These are phyloP conservation scores for Vanessa tameamea DNA, from an alignment of 1,140 invertebrate species.

Conservation along the genomic window DNA sequence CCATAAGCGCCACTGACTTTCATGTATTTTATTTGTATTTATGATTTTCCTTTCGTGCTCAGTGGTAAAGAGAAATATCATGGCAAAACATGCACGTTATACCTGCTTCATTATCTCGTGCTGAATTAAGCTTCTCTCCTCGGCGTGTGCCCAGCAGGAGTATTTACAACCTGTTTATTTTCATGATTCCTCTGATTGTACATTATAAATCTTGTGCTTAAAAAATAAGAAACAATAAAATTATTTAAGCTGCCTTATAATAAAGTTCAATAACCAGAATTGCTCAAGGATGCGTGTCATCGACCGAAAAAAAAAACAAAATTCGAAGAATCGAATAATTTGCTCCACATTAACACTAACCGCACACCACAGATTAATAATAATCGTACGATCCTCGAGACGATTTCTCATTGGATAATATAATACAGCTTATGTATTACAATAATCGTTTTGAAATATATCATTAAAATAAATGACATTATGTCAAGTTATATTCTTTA, in stretches of 20 bases:
- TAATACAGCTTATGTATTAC: background rate
- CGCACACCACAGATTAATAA: background rate
- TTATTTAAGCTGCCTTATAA: constrained; percentile 7
- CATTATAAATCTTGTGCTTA: too few relatives aligned
- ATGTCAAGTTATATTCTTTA: too few relatives aligned
- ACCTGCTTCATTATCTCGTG: too few relatives aligned
- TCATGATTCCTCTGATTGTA: too few relatives aligned
- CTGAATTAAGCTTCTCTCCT: too few relatives aligned
- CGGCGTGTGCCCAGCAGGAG: too few relatives aligned
- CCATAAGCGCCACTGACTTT: too few relatives aligned
- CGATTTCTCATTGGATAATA: background rate
- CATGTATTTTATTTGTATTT: too few relatives aligned
- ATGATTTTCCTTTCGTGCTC: too few relatives aligned
- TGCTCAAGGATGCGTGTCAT: constrained; percentile 25
- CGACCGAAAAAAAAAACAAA: background rate
- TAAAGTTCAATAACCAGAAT: constrained; percentile 20
- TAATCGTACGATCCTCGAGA: background rate
- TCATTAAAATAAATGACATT: background rate
- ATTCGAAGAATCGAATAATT: background rate
- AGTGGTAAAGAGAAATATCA: too few relatives aligned
- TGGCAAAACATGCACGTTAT: too few relatives aligned
- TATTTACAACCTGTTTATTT: too few relatives aligned
- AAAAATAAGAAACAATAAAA: background rate
- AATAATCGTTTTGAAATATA: background rate
- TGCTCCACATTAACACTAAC: background rate